Evolutionary conservation across 2,797 vertebrate genomes (phyloP).

Genomic region (Phoebastria nigripes): DNA sequence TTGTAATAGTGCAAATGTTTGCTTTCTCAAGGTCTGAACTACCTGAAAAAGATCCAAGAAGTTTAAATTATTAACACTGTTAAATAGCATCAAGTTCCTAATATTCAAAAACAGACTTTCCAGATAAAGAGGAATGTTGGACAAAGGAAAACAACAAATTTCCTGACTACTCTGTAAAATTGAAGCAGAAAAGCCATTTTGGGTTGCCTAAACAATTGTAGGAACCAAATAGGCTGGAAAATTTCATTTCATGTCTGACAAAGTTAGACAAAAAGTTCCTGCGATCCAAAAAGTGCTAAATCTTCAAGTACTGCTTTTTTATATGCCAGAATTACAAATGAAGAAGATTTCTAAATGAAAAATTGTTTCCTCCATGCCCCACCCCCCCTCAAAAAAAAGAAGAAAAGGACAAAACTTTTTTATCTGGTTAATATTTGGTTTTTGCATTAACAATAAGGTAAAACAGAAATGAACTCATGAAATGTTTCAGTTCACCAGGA

Average conservation of each 20-base stretch:
- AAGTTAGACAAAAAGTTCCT: not conserved
- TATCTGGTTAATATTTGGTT: not conserved
- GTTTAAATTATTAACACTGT: not conserved
- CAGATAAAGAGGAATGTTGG: not conserved
- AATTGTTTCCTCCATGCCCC: not conserved
- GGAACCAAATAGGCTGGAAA: constrained; percentile 38
- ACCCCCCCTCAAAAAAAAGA: too few relatives aligned
- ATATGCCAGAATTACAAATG: not conserved
- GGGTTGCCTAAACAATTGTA: constrained; percentile 11
- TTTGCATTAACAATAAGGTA: not conserved
- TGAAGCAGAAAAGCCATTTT: constrained; percentile 4
- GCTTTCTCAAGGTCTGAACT: not conserved
- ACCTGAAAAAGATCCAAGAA: not conserved
- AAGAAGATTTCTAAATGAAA: not conserved
- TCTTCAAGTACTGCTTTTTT: not conserved
- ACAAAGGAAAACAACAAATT: constrained; percentile 5
- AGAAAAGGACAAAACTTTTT: not conserved
- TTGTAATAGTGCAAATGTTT: not conserved
- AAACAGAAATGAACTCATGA: not conserved
- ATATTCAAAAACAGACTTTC: not conserved
- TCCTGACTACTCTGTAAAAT: not conserved
- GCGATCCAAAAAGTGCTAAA: not conserved
- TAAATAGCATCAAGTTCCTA: not conserved
- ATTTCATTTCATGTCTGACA: not conserved
- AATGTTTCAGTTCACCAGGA: not conserved